Conservation (phyloP, 2,113 vertebrate species). For the Gobius niger region DNA sequence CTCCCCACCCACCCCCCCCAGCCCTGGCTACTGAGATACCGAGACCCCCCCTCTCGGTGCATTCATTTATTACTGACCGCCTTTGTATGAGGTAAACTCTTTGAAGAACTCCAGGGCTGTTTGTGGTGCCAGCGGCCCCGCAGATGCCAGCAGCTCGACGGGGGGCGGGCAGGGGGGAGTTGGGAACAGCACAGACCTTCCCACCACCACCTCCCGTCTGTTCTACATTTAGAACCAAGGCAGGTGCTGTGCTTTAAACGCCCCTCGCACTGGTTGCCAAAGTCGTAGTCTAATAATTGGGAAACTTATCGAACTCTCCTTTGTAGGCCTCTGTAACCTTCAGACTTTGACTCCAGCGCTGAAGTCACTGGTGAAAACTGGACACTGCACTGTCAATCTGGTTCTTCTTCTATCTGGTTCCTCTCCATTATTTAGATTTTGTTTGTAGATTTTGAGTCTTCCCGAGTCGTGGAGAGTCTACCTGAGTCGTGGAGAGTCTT, state of each 20-base stretch:
- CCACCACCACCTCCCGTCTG: background rate
- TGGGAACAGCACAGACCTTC: too few species aligned
- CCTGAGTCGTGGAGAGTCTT: too few species aligned
- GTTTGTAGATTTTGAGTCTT: too few species aligned
- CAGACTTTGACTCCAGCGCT: too few species aligned
- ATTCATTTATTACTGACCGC: background rate
- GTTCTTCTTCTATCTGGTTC: too few species aligned
- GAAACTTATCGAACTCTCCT: background rate
- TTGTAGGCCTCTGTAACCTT: background rate
- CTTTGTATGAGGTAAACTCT: background rate
- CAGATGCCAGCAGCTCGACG: background rate
- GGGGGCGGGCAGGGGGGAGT: too few species aligned
- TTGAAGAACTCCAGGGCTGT: slow-evolving; percentile 7
- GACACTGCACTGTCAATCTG: too few species aligned
- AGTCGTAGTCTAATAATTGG: background rate
- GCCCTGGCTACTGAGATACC: background rate
- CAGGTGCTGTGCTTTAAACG: background rate
- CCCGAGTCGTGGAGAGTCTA: too few species aligned
- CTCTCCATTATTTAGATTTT: too few species aligned
- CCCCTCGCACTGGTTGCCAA: background rate
- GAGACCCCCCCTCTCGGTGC: background rate
- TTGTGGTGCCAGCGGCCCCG: background rate
- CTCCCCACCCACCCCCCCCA: background rate
- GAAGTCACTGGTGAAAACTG: too few species aligned
- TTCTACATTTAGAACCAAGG: background rate